Conservation (phyloP, 1,140 invertebrate species). For the Coelopa frigida region DNA sequence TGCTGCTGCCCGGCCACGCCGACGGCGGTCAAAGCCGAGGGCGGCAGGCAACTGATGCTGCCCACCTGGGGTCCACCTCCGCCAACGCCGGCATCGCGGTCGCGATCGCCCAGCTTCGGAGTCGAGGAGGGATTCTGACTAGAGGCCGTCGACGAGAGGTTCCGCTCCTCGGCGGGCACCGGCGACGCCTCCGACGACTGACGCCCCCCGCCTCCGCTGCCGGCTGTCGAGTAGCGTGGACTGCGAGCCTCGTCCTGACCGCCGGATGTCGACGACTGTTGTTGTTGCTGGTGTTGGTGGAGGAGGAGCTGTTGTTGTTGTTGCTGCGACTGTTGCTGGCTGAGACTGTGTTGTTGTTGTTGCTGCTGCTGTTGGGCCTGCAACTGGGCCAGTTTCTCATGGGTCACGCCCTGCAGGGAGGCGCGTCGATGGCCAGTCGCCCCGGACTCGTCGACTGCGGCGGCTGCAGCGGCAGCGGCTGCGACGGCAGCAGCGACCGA, state of each 20-base stretch:
- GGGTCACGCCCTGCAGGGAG: conserved; percentile 33
- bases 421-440: conserved; percentile 19
- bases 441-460: conserved; percentile 10
- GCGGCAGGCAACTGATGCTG: conserved; percentile 39
- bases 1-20: not conserved
- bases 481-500: not conserved
- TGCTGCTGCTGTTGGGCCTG: conserved; percentile 41
- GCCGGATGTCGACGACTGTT: too few relatives aligned
- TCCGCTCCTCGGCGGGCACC: conserved; percentile 11
- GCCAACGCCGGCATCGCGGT: conserved; percentile 15
- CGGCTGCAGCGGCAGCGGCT: conserved; percentile 2
- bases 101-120: conserved; percentile 27
- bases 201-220: not conserved
- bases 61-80: conserved; percentile 18
- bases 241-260: conserved; percentile 10
- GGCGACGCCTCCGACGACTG: not conserved
- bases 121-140: conserved; percentile 35
- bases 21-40: conserved; percentile 23
- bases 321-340: conserved; percentile 11
- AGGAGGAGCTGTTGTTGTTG: conserved; percentile 19
- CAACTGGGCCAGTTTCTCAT: conserved; percentile 37
- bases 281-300: conserved; percentile 15
- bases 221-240: conserved; percentile 1
- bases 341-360: conserved; percentile 21
- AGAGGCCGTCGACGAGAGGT: conserved; percentile 30